Percentiles rank a stretch among this genome's conserved stretches.
These are phyloP conservation scores for Actinemys pallida DNA, from an alignment of 2,113 vertebrate genomes.

Conservation along the genomic window DNA sequence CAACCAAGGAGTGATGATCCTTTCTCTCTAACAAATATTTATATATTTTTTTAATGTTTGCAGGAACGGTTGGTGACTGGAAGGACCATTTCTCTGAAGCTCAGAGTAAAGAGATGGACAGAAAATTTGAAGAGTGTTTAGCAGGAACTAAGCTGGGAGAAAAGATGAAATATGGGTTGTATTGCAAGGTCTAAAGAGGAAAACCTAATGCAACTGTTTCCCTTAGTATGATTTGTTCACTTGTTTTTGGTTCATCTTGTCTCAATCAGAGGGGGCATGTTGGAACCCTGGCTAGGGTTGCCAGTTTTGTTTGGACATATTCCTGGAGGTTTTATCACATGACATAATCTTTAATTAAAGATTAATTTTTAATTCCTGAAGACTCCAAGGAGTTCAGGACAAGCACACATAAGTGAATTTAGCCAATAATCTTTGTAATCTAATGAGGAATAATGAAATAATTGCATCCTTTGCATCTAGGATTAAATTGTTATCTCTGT, in stretches of 20 bases:
- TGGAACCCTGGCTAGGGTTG: no score
- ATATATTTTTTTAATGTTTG: neutral
- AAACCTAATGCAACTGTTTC: neutral
- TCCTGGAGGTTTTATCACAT: no score
- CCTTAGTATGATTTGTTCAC: neutral
- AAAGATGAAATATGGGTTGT: conserved; percentile 77
- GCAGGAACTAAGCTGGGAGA: conserved; percentile 80
- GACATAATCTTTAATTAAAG: no score
- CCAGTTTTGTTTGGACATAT: no score
- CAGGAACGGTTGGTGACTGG: conserved; percentile 87
- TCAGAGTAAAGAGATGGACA: conserved; percentile 84
- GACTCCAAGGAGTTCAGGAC: neutral
- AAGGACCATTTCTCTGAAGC: conserved; percentile 80
- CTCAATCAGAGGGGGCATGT: no score
- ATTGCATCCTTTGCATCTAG: neutral
- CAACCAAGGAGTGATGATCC: neutral
- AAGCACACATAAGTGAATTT: neutral
- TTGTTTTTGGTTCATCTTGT: neutral
- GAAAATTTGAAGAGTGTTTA: conserved; percentile 79
- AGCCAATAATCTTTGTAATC: neutral
- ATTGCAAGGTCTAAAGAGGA: conserved; percentile 73
- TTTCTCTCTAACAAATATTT: neutral
- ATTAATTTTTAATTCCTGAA: no score
- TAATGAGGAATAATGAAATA: neutral
- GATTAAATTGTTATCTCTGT: neutral